Evolutionary conservation across 2,113 vertebrate species (phyloP).

Genomic region (Anarhynchus alexandrinus): DNA sequence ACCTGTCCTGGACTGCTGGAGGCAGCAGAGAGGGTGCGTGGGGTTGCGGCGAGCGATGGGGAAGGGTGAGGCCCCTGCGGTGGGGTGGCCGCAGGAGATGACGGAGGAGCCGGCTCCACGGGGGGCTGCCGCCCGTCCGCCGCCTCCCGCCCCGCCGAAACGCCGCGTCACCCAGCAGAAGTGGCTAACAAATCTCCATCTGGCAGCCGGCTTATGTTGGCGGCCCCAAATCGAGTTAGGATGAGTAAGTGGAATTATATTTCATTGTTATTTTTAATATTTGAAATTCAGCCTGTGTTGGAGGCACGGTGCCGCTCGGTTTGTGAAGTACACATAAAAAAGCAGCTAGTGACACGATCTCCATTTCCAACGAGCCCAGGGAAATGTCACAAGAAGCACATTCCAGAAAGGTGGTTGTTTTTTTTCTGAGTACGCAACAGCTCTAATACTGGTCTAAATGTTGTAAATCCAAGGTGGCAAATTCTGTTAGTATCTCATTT

Average conservation of each 20-base stretch:
- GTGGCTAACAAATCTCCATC: background rate
- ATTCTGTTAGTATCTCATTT: background rate
- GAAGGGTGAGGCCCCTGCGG: background rate
- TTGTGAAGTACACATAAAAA: background rate
- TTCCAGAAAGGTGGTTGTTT: background rate
- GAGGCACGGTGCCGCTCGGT: background rate
- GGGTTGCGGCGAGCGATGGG: background rate
- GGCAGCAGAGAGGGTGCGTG: background rate
- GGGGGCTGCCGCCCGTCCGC: background rate
- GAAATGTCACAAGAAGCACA: accelerated
- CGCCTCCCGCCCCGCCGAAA: background rate
- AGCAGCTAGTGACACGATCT: background rate
- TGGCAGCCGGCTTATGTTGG: background rate
- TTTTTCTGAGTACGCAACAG: background rate
- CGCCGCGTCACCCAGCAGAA: background rate
- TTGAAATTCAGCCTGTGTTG: background rate
- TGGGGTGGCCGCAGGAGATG: background rate
- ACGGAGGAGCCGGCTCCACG: background rate
- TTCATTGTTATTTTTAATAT: background rate
- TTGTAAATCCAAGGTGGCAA: background rate
- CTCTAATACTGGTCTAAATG: background rate
- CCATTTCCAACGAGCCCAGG: background rate
- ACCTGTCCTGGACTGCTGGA: background rate
- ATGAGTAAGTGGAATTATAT: background rate
- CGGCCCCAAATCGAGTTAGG: background rate